Base-by-base conservation (phyloP, 2,113 vertebrate genomes). In the Mohoua ochrocephala region DNA sequence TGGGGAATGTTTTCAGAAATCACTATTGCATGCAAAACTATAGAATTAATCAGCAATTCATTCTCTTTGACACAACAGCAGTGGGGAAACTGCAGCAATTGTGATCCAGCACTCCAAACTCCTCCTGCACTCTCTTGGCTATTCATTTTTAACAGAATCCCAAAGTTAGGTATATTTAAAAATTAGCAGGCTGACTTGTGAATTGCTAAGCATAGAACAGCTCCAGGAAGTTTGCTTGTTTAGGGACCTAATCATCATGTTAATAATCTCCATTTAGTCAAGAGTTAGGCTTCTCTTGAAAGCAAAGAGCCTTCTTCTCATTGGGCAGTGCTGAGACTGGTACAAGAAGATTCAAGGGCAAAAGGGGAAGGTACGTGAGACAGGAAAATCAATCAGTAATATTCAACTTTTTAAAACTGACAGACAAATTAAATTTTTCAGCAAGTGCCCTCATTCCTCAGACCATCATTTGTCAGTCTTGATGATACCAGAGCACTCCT, bases 31-130 rank as follows among this genome's bases (percentile, higher is more conserved):
- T 92, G 83, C 92, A 95, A 97, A 97, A 94, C 71, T 96, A 93
- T 81, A 89, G 94, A 96, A 97, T 97, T 95, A 97, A 97, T 97
- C 97, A 95, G 93, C 91, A 85, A 95, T 97, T 96, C 96, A 92
- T 96, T 97, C 87, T 84, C 87, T 90, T 96, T 80, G 24, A 93
- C 81, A 88, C 70, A 78, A 87, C 92, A 94, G 87, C 61, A 57
- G 70, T 1, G 6, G 71, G 71, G 76, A 69, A 76, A 41, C 77
- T 91, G 88, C 82, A 93, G 97, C 91, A 84, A 45, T n/a, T 92
- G 84, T 8, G 17, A 89, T 90, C 63, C 86, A 74, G 71, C n/a
- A n/a, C 89, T 89, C 53, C 65, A 56, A 84, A 91, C 47, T 60
- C 83, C 86, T 91, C 80, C 80, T 0, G 3, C 82, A 61, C 39